phyloP scores from a whole-genome alignment of 1,140 invertebrate genomes.

The Drosophila trapezifrons region DNA sequence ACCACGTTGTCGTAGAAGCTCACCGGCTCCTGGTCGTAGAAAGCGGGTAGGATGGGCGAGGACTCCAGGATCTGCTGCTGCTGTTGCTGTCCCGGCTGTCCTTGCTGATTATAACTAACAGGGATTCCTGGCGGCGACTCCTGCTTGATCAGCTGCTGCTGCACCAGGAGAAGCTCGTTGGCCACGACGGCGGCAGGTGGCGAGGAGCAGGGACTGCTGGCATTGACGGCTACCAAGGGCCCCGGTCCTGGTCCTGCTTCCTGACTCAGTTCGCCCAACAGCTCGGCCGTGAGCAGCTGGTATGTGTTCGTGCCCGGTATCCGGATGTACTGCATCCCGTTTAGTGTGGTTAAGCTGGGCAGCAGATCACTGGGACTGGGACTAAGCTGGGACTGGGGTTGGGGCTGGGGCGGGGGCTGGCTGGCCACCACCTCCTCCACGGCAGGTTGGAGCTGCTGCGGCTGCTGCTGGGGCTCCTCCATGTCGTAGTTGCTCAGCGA shows the following conservation, averaged over 20 bases:
- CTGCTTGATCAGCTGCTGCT: conserved; percentile 76
- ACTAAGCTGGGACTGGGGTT: background rate
- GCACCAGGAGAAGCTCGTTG: conserved; percentile 70
- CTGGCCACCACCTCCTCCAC: conserved; percentile 1
- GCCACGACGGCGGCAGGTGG: conserved; percentile 73
- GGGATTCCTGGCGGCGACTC: conserved; percentile 58
- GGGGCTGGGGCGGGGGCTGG: background rate
- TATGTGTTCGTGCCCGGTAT: conserved; percentile 84
- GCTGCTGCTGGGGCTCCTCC: conserved; percentile 45
- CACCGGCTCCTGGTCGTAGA: conserved; percentile 69
- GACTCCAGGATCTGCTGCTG: conserved; percentile 48
- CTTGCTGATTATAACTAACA: background rate
- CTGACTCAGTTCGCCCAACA: conserved; percentile 76
- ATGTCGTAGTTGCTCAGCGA: conserved; percentile 74
- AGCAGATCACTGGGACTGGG: conserved; percentile 37
- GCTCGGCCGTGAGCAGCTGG: conserved; percentile 83
- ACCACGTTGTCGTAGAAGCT: conserved; percentile 76
- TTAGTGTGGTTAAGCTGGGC: conserved; percentile 79
- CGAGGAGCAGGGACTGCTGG: conserved; percentile 48
- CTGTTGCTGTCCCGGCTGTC: conserved; percentile 28
- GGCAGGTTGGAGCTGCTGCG: background rate
- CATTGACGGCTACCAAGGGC: conserved; percentile 41
- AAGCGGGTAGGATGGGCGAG: conserved; percentile 60
- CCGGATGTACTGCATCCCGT: conserved; percentile 84
- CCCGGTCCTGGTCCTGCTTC: conserved; percentile 58